These are phyloP conservation scores for Epistrophella euchroma DNA, from an alignment of 2,888 invertebrate species.

Conservation along the genomic window DNA sequence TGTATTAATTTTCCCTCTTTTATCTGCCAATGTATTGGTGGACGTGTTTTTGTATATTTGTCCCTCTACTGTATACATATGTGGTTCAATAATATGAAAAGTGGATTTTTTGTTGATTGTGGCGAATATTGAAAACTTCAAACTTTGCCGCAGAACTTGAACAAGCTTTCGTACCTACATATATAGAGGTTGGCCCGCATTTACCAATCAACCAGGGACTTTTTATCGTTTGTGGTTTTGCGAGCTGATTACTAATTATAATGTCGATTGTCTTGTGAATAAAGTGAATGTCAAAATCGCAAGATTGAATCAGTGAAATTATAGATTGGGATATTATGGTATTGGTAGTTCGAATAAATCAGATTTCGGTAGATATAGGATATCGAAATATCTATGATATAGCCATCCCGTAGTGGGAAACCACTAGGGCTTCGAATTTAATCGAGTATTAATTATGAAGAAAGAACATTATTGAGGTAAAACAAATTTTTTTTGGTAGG, in stretches of 20 bases:
- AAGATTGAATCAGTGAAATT: constrained; percentile 58
- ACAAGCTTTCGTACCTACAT: not conserved
- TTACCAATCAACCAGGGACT: not conserved
- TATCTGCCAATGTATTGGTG: constrained; percentile 26
- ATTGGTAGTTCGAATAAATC: not conserved
- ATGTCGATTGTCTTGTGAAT: constrained; percentile 73
- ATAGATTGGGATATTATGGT: not conserved
- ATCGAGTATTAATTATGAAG: not conserved
- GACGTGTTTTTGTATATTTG: constrained; percentile 16
- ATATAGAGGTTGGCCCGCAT: not conserved
- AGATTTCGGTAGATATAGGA: not conserved
- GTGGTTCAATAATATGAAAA: constrained; percentile 3
- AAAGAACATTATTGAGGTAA: not conserved
- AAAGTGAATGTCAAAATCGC: constrained; percentile 67
- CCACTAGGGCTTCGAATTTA: not conserved
- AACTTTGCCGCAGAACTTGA: constrained; percentile 39
- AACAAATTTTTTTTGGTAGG: not conserved
- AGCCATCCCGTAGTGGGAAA: not conserved
- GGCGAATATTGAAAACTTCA: constrained; percentile 26
- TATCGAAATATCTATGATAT: too few species aligned
- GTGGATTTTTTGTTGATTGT: constrained; percentile 1
- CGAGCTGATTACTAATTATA: constrained; percentile 74
- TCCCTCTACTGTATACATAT: not conserved
- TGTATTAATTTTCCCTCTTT: constrained; percentile 71
- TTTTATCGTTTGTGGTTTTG: constrained; percentile 54